These are phyloP conservation scores for Eledone cirrhosa DNA, from an alignment of 2,888 invertebrate genomes.

Conservation along the genomic window DNA sequence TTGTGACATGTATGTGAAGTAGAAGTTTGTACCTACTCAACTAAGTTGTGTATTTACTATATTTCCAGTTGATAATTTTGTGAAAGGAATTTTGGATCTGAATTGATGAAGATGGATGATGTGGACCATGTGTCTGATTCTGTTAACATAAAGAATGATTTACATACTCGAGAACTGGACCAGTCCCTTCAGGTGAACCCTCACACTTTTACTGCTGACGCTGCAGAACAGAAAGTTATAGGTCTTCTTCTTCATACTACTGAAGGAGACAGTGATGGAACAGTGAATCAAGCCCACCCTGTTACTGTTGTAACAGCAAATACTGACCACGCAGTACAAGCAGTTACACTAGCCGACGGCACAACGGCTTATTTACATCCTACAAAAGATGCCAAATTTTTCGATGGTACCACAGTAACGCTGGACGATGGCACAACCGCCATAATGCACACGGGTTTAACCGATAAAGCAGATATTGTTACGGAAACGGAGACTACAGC, in stretches of 20 bases:
- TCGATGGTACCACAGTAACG: slow-evolving; percentile 62
- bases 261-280: slow-evolving; percentile 29
- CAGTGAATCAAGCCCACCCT: background rate
- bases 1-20: too few species aligned
- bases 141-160: slow-evolving; percentile 6
- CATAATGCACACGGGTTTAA: slow-evolving; percentile 43
- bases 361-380: slow-evolving; percentile 60
- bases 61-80: too few species aligned
- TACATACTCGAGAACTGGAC: background rate
- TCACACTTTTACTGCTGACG: background rate
- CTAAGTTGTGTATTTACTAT: too few species aligned
- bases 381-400: slow-evolving; percentile 54
- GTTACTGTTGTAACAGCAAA: slow-evolving; percentile 30
- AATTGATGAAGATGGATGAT: slow-evolving; percentile 16
- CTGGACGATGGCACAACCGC: slow-evolving; percentile 63
- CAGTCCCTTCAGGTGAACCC: background rate
- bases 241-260: slow-evolving; percentile 44
- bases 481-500: background rate
- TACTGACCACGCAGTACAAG: slow-evolving; percentile 51
- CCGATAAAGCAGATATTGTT: slow-evolving; percentile 5
- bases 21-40: too few species aligned
- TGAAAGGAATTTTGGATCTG: background rate
- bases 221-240: slow-evolving; percentile 37
- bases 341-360: slow-evolving; percentile 59
- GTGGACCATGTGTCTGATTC: slow-evolving; percentile 5